Evolutionary conservation across 2,888 invertebrate species (phyloP), one percentile per base, ranked within the genome.

Genomic region (Nipponacmea schrenckii): DNA sequence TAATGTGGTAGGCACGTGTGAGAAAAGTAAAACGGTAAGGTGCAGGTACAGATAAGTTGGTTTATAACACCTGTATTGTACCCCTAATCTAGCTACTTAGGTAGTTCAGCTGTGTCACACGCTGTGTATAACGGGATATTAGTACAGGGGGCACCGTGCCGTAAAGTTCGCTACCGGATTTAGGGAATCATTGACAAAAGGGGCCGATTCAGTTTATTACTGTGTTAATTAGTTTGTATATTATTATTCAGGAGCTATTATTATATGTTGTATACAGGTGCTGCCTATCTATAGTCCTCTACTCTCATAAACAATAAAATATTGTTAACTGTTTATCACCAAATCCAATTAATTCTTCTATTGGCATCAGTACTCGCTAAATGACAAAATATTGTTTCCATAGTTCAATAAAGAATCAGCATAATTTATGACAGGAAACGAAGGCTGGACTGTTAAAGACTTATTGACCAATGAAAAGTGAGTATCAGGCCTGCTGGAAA

Each of bases 151-250:
- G 56, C 56, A 20, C 8, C 56, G 24, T 17, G 24, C 56, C 56
- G 56, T 56, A 14, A 56, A 20, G 56, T 20, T 20, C 20, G 56
- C 56, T 56, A 56, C 56, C 56, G 24, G 56, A 56, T 56, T 56
- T 56, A n/a, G 56, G 56, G 56, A 20, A 56, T 56, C 56, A 20
- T 20, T 56, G n/a, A 20, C 56, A 56, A 56, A 56, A 20, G 56
- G 56, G 56, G 8, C 56, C 56, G 56, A 24, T n/a, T 20, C 56
- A 20, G 20, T 5, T 39, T 39, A 39, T 24, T 24, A 20, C 56
- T 56, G 20, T 20, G 56, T 56, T 56, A 56, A 56, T 56, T 56
- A 56, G 56, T 56, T 56, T 56, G 24, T 56, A 56, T 56, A 24
- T 24, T 24, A 10, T 15, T 20, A 10, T 24, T 12, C 24, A 56